Conservation (phyloP, 2,797 vertebrate species). For the Sphaeramia orbicularis region DNA sequence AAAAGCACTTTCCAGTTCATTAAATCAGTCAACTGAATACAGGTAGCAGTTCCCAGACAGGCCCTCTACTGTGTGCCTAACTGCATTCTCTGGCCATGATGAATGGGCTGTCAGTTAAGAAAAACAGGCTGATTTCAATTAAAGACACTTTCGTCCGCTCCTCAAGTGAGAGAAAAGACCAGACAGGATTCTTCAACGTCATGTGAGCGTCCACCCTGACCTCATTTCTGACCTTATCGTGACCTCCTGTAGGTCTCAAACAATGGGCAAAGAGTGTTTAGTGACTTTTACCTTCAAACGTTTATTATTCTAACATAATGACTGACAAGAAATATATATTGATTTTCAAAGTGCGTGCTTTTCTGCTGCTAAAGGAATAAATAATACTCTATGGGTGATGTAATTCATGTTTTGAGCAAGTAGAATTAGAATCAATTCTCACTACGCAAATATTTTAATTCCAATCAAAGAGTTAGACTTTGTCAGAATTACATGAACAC, state of each 20-base stretch:
- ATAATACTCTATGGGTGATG: background rate
- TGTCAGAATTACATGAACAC: constrained; percentile 1
- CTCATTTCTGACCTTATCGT: constrained; percentile 74
- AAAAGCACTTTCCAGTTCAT: constrained; percentile 87
- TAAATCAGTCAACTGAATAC: constrained; percentile 86
- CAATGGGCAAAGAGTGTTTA: constrained; percentile 28
- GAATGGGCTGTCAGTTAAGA: constrained; percentile 92
- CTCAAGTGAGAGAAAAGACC: constrained; percentile 81
- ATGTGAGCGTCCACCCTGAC: constrained; percentile 71
- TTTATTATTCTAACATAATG: constrained; percentile 26
- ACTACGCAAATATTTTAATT: background rate
- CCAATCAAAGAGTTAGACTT: background rate
- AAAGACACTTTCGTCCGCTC: constrained; percentile 84
- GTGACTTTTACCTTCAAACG: constrained; percentile 31
- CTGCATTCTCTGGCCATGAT: constrained; percentile 86
- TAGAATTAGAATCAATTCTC: background rate
- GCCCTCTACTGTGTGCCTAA: constrained; percentile 83
- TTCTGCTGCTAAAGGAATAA: background rate
- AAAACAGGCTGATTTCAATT: constrained; percentile 91
- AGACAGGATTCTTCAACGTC: constrained; percentile 73
- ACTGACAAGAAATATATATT: background rate
- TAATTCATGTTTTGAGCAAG: background rate
- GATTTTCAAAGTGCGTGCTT: background rate
- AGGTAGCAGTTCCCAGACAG: constrained; percentile 84
- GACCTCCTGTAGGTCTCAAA: constrained; percentile 62